Evolutionary conservation across 2,888 invertebrate genomes (phyloP).

Genomic region (Scaptomyza flava): DNA sequence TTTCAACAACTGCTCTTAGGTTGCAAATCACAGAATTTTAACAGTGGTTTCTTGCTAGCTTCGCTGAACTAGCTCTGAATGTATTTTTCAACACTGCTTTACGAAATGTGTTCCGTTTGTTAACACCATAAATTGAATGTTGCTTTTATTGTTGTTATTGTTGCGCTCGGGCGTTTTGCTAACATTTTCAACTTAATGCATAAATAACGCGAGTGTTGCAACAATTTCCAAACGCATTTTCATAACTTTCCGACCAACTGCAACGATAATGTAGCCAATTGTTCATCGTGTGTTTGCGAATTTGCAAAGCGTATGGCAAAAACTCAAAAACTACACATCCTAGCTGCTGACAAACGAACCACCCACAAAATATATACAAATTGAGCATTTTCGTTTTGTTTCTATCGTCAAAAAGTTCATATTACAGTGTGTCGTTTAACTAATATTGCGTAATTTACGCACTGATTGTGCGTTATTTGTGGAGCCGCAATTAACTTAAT

Average conservation of each 20-base stretch:
- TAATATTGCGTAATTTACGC: conserved; percentile 51
- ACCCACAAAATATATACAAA: conserved; percentile 46
- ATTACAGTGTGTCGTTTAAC: conserved; percentile 49
- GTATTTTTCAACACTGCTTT: conserved; percentile 10
- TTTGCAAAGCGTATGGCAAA: conserved; percentile 53
- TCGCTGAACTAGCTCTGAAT: background rate
- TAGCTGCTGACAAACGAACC: conserved; percentile 39
- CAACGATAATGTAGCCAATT: conserved; percentile 33
- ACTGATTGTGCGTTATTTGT: conserved; percentile 60
- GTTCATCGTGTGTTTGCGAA: conserved; percentile 24
- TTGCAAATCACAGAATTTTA: background rate
- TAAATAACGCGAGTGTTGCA: conserved; percentile 53
- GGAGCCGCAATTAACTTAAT: conserved; percentile 51
- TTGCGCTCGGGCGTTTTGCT: conserved; percentile 33
- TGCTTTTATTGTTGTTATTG: conserved; percentile 53
- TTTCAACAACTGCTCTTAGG: background rate
- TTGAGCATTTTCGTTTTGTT: conserved; percentile 31
- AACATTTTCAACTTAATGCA: conserved; percentile 32
- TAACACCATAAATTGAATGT: conserved; percentile 39
- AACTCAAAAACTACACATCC: conserved; percentile 35
- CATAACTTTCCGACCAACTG: conserved; percentile 37
- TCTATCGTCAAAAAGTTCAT: conserved; percentile 62
- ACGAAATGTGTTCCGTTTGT: background rate
- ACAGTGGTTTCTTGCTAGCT: background rate
- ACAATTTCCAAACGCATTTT: conserved; percentile 45